These are phyloP conservation scores for Aphelocoma californica DNA, from an alignment of 2,797 vertebrate species.

Conservation along the genomic window DNA sequence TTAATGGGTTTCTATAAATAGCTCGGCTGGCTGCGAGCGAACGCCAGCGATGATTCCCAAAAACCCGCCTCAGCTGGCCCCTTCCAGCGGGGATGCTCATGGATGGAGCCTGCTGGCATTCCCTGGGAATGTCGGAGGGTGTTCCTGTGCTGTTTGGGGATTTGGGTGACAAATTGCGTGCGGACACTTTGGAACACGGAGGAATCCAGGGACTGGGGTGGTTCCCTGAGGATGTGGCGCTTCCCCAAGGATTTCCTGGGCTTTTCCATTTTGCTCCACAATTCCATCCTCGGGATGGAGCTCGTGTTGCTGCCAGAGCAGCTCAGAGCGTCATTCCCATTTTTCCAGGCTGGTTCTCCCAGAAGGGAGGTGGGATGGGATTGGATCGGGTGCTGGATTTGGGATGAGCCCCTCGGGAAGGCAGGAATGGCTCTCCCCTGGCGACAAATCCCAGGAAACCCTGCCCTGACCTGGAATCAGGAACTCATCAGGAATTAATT, in stretches of 20 bases:
- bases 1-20: slow-evolving; percentile 36
- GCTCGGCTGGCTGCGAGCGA: neutral
- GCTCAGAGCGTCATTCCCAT: accelerated
- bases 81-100: accelerated
- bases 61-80: neutral
- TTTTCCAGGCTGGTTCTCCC: neutral
- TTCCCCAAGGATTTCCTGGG: neutral
- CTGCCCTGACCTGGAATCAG: neutral
- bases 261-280: neutral
- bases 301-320: neutral
- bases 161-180: neutral
- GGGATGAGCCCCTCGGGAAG: neutral
- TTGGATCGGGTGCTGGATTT: neutral
- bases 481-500: neutral
- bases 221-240: neutral
- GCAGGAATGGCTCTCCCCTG: neutral
- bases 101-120: neutral
- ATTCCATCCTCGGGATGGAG: neutral
- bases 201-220: neutral
- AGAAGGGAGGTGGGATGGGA: neutral
- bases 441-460: neutral
- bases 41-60: neutral
- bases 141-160: neutral
- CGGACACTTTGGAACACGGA: neutral
- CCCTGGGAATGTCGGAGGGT: accelerated